These are phyloP conservation scores for Dilophus febrilis DNA, from an alignment of 2,888 invertebrate genomes.

Conservation along the genomic window DNA sequence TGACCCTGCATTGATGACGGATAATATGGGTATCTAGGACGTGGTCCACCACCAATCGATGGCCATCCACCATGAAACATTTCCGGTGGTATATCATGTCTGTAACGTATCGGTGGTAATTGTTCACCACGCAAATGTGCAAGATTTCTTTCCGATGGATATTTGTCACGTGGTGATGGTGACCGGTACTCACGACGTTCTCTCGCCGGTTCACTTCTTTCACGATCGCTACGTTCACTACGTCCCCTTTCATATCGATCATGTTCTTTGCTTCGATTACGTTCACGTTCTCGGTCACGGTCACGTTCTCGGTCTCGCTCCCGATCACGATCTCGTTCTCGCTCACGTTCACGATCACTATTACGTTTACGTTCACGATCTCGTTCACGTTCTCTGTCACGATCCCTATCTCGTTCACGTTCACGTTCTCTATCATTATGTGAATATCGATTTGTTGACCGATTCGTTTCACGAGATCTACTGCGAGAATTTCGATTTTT, in stretches of 20 bases:
- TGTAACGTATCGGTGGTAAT: neutral
- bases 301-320: conserved; percentile 4
- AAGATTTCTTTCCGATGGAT: neutral
- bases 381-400: conserved; percentile 7
- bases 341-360: conserved; percentile 8
- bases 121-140: neutral
- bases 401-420: conserved; percentile 15
- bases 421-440: neutral
- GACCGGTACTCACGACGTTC: no score
- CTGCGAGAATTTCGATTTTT: neutral
- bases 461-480: neutral
- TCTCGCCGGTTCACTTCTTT: no score
- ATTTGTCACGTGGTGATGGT: no score
- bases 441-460: neutral
- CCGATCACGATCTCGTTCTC: conserved; percentile 6
- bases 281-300: conserved; percentile 7
- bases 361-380: conserved; percentile 11
- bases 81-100: neutral
- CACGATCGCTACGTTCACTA: neutral
- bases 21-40: neutral
- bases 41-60: neutral
- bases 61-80: neutral
- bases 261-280: conserved; percentile 1
- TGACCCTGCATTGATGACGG: conserved; percentile 8
- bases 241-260: neutral